phyloP scores from a whole-genome alignment of 2,797 vertebrate species.

The Sciaenops ocellatus region DNA sequence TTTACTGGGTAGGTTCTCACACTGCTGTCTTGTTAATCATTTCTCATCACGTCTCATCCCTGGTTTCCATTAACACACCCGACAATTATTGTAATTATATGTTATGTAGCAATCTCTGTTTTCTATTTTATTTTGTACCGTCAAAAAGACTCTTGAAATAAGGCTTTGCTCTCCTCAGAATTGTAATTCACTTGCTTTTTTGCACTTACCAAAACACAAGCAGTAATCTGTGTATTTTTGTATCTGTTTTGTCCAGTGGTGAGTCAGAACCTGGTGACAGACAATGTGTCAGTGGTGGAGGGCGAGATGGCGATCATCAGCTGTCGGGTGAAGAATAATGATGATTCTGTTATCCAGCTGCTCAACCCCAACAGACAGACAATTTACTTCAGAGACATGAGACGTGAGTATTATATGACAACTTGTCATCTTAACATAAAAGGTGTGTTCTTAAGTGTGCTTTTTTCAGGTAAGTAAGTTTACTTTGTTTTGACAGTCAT shows the following conservation, averaged over 20 bases:
- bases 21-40: background rate
- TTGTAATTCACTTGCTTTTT: background rate
- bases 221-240: background rate
- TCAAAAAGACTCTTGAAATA: too few species aligned
- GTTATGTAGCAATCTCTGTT: background rate
- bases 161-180: background rate
- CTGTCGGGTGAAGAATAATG: slow-evolving; percentile 97
- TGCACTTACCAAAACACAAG: background rate
- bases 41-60: background rate
- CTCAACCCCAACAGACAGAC: slow-evolving; percentile 98
- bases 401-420: slow-evolving; percentile 88
- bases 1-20: too few species aligned
- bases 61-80: background rate
- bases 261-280: slow-evolving; percentile 94
- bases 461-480: background rate
- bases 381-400: slow-evolving; percentile 96
- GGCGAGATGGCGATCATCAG: slow-evolving; percentile 97
- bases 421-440: background rate
- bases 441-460: background rate
- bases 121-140: background rate
- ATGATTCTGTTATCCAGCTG: slow-evolving; percentile 97
- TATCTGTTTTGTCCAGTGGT: slow-evolving; percentile 62
- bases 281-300: slow-evolving; percentile 95
- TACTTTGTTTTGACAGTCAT: slow-evolving; percentile 2
- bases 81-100: background rate